Evolutionary conservation across 2,888 invertebrate genomes (phyloP), one percentile per base, ranked within the genome.

Genomic region (Argyresthia albistria): DNA sequence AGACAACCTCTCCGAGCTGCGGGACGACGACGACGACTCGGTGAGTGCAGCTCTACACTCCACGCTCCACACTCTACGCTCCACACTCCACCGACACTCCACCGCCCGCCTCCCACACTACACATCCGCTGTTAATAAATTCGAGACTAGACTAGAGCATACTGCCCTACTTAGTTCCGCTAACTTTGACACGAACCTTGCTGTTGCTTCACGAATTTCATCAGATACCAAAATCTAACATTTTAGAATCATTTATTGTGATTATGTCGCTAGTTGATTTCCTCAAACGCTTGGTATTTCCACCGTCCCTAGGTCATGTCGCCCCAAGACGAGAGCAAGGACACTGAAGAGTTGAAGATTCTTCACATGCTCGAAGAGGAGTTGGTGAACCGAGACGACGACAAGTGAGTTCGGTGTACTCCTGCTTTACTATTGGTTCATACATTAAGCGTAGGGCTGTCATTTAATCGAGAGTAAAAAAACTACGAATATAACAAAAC

Each of bases 321-420:
- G 58, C 83, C 79, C 59, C 80, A 82, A 74, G 84, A 80, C 57
- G 83, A 82, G 69, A 73, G 66, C 66, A 77, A 70, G 88, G 90
- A 74, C 90, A 92, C 69, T 89, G 93, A 59, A 91, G 94, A 76
- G 91, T 92, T 70, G 93, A 96, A 80, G 92, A 95, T 82, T 90
- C 92, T 73, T 87, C 93, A 70, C 56, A 87, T 87, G 87, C 88
- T 97, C 64, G 89, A 93, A 65, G 93, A 95, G 73, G 97, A 97
- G 74, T 89, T 97, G 54, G 93, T 95, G 60, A 94, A 93, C 71
- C 90, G 95, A 67, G 95, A 96, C 78, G 93, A 94, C 51, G 92
- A 94, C 78, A 93, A 91, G 95, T 94, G 88, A 89, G 81, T 81
- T 54, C 46, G 25, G 6, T 25, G 25, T 25, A 25, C 25, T 25